Conservation (phyloP, 1,140 invertebrate genomes). For the Matsumurasca onukii region DNA sequence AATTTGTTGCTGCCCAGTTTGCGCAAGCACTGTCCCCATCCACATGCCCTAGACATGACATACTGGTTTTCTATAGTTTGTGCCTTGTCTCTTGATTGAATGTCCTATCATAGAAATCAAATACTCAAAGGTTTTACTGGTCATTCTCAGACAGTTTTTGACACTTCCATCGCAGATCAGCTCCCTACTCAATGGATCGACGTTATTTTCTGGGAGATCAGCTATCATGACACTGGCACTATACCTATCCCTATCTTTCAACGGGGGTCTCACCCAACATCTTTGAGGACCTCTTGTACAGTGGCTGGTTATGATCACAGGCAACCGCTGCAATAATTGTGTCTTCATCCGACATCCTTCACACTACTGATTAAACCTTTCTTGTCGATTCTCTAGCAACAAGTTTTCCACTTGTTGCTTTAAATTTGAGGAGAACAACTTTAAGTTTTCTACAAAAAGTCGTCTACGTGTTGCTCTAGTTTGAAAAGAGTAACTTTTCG, state of each 20-base stretch:
- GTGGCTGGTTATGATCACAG: neutral
- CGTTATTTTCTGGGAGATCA: constrained; percentile 1
- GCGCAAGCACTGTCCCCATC: neutral
- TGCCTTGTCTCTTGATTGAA: neutral
- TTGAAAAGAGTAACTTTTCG: neutral
- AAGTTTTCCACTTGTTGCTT: neutral
- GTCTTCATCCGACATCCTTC: neutral
- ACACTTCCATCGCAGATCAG: constrained; percentile 7
- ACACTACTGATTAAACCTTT: neutral
- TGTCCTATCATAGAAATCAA: constrained; percentile 13
- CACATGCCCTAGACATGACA: neutral
- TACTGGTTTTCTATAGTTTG: constrained; percentile 9
- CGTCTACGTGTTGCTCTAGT: neutral
- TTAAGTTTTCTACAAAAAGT: neutral
- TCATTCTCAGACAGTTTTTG: constrained; percentile 12
- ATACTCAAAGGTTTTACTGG: constrained; percentile 15
- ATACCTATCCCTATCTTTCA: neutral
- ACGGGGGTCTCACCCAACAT: neutral
- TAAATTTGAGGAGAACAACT: neutral
- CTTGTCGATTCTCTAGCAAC: neutral
- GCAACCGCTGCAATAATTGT: neutral
- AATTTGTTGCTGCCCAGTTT: neutral
- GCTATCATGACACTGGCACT: neutral
- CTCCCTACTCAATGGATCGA: constrained; percentile 5
- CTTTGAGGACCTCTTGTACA: neutral